A percentile compares a stretch with the other conserved stretches of the same genome.
phyloP scores from a whole-genome alignment of 2,113 vertebrate genomes.

The Dendrocopos noguchii region DNA sequence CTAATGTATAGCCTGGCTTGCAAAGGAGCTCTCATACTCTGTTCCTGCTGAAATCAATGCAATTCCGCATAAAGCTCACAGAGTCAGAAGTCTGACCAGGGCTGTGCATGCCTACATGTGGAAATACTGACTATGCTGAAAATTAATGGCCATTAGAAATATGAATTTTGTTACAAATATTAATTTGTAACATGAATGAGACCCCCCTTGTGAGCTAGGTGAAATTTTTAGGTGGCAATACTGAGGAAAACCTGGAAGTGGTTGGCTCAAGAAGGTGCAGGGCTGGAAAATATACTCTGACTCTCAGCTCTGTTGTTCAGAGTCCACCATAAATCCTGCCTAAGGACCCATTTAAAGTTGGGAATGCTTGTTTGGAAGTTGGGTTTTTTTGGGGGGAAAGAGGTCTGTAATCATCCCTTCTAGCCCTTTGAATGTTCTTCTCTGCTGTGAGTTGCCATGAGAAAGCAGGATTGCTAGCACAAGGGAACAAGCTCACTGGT shows the following conservation, averaged over 20 bases:
- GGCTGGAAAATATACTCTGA: neutral
- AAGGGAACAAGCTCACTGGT: neutral
- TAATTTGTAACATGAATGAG: neutral
- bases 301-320: neutral
- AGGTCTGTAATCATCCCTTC: neutral
- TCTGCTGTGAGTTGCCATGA: neutral
- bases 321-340: neutral
- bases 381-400: neutral
- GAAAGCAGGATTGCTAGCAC: neutral
- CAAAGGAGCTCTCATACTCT: neutral
- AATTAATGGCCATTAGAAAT: neutral
- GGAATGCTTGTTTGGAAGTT: neutral
- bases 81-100: neutral
- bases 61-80: neutral
- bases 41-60: neutral
- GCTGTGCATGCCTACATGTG: too few relatives aligned
- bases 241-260: neutral
- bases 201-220: neutral
- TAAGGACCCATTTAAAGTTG: neutral
- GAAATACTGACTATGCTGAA: neutral
- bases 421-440: neutral
- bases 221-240: neutral
- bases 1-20: neutral
- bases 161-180: too few relatives aligned
- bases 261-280: neutral